Evolutionary conservation across 1,140 invertebrate species (phyloP), one percentile per base, ranked within the genome.

Genomic region (Saccostrea echinata): DNA sequence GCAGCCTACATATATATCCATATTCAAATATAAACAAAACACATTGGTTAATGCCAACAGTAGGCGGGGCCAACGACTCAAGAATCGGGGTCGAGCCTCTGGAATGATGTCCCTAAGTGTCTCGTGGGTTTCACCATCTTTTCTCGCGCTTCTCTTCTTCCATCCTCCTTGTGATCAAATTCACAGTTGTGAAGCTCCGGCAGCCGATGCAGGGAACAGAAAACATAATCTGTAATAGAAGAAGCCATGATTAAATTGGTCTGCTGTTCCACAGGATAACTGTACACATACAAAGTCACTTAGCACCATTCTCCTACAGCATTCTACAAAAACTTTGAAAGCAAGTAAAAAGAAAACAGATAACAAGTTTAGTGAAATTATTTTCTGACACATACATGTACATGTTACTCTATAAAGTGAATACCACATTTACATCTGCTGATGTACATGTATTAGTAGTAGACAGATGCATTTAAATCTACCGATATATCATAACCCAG

Each of bases 131-230:
- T 93, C 16, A 94, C 89, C 93, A 94, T 94, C 89, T 94, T 94
- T 84, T 93, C 91, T 33, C 93, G 85, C 43, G 93, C 93, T 85
- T 93, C 91, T 53, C 91, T 87, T 30, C 93, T 90, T 0, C 93
- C 93, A 86, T 93, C 93, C 86, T 94, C 93, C 88, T 94, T 94
- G 89, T 93, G 93, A 87, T 94, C 93, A 91, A 93, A 94, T 30
- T 91, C 90, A 91, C 93, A 94, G 64, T 92, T 89, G 88, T 94
- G 93, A 64, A 91, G 90, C 86, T 94, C 93, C 12, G 93, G 93
- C 53, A 93, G 90, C 86, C 93, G 90, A 88, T 94, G 93, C 43
- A 92, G 81, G 18, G 92, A 88, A 88, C 93, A 94, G 86, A 92
- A 94, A 57, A 94, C 91, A 87, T 88, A 91, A 82, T 91, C 93